phyloP scores from a whole-genome alignment of 2,888 invertebrate species.

The Drosophila mimica region DNA sequence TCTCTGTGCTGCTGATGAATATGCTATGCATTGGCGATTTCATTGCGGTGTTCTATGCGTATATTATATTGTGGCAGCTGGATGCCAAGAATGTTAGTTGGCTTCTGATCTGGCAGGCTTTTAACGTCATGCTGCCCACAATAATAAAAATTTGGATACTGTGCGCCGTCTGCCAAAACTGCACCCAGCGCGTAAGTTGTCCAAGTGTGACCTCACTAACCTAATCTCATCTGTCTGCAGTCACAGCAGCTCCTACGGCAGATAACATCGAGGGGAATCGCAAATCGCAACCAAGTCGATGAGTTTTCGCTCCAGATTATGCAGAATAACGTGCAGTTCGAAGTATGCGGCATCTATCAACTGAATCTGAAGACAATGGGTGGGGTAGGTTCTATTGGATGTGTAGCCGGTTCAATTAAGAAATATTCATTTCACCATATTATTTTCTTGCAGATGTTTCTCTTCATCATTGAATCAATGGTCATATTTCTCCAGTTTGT shows the following conservation, averaged over 20 bases:
- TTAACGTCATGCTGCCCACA: slow-evolving; percentile 45
- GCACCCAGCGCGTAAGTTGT: slow-evolving; percentile 50
- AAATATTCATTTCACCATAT: not conserved
- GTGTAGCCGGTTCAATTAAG: not conserved
- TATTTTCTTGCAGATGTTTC: slow-evolving; percentile 55
- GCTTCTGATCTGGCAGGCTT: slow-evolving; percentile 25
- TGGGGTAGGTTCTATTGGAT: slow-evolving; percentile 30
- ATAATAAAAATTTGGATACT: slow-evolving; percentile 57
- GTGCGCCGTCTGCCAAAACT: slow-evolving; percentile 57
- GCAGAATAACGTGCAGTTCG: slow-evolving; percentile 67
- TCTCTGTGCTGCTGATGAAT: slow-evolving; percentile 65
- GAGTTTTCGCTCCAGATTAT: slow-evolving; percentile 69
- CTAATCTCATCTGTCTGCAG: slow-evolving; percentile 21
- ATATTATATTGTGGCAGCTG: slow-evolving; percentile 43
- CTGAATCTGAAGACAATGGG: slow-evolving; percentile 63
- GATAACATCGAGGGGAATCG: not conserved
- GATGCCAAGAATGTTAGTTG: not conserved
- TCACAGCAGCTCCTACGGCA: slow-evolving; percentile 39
- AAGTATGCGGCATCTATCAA: slow-evolving; percentile 66
- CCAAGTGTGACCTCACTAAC: not conserved
- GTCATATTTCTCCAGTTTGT: slow-evolving; percentile 67
- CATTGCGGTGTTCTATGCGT: slow-evolving; percentile 50
- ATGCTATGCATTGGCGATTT: slow-evolving; percentile 68
- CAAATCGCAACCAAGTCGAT: slow-evolving; percentile 33
- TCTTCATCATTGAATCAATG: slow-evolving; percentile 64